Conservation (phyloP, 2,113 vertebrate genomes). For the Lophura nycthemera region DNA sequence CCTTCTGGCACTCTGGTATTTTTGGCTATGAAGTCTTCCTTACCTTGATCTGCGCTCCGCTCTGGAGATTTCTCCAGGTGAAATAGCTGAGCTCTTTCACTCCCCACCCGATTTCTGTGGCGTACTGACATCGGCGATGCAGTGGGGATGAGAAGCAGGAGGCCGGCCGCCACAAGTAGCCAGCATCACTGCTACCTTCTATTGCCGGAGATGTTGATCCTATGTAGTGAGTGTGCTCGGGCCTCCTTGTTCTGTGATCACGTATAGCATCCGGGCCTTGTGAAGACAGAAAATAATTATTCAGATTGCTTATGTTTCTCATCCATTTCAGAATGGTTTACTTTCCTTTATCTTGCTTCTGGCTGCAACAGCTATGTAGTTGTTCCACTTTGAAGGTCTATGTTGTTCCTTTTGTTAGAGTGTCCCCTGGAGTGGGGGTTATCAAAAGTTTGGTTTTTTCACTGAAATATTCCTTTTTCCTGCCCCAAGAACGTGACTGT, state of each 20-base stretch:
- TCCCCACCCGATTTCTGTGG: slow-evolving; percentile 81
- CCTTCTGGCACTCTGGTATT: background rate
- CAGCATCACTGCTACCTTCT: slow-evolving; percentile 74
- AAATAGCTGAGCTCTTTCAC: slow-evolving; percentile 67
- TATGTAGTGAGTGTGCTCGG: slow-evolving; percentile 56
- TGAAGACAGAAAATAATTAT: background rate
- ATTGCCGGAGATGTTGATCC: slow-evolving; percentile 54
- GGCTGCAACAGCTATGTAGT: background rate
- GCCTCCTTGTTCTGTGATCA: slow-evolving; percentile 75
- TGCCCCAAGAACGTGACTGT: background rate
- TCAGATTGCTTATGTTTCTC: background rate
- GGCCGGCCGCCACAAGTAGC: slow-evolving; percentile 73
- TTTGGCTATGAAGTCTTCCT: background rate
- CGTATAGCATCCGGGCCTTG: slow-evolving; percentile 79
- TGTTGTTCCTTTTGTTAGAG: background rate
- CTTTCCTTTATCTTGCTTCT: background rate
- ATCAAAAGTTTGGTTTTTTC: background rate
- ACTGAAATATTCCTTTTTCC: background rate
- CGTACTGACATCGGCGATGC: slow-evolving; percentile 37
- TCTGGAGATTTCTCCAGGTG: slow-evolving; percentile 67
- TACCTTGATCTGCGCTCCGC: slow-evolving; percentile 80
- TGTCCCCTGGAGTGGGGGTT: background rate
- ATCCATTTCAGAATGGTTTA: background rate
- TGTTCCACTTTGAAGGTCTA: background rate
- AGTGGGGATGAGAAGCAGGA: background rate